A percentile compares a stretch with the other conserved stretches of the same genome.
Evolutionary conservation across 2,888 invertebrate genomes (phyloP).

Genomic region (Mactromeris polynyma): DNA sequence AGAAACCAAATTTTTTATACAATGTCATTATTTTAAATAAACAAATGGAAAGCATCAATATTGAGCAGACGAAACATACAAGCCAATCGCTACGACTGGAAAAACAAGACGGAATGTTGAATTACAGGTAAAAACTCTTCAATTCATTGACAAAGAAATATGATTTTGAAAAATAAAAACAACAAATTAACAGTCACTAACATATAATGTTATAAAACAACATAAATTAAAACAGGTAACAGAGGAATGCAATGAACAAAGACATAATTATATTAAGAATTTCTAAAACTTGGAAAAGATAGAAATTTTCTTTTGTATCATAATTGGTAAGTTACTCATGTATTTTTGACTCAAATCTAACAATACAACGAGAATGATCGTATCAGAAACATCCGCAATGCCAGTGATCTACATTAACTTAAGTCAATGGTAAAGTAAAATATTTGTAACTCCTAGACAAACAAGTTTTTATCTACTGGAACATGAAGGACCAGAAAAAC

Average conservation of each 20-base stretch:
- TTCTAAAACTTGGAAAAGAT: too few relatives aligned
- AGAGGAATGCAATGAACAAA: neutral
- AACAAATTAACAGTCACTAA: conserved; percentile 7
- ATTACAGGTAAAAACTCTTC: neutral
- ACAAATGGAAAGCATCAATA: neutral
- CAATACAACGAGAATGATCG: too few relatives aligned
- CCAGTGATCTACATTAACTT: too few relatives aligned
- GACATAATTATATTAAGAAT: neutral
- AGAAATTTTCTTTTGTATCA: too few relatives aligned
- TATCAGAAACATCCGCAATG: too few relatives aligned
- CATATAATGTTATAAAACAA: neutral
- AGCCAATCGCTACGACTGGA: neutral
- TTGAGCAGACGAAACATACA: neutral
- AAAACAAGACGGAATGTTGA: neutral
- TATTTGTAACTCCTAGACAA: too few relatives aligned
- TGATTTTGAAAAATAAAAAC: conserved; percentile 4
- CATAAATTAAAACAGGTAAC: conserved; percentile 2
- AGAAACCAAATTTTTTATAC: too few relatives aligned
- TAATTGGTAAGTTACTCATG: too few relatives aligned
- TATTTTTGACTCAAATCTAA: too few relatives aligned
- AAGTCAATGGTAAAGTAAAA: too few relatives aligned
- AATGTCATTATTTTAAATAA: neutral
- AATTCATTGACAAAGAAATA: neutral
- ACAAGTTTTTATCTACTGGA: too few relatives aligned
- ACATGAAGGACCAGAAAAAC: too few relatives aligned